Evolutionary conservation across 2,113 vertebrate genomes (phyloP).

Genomic region (Columba janthina): DNA sequence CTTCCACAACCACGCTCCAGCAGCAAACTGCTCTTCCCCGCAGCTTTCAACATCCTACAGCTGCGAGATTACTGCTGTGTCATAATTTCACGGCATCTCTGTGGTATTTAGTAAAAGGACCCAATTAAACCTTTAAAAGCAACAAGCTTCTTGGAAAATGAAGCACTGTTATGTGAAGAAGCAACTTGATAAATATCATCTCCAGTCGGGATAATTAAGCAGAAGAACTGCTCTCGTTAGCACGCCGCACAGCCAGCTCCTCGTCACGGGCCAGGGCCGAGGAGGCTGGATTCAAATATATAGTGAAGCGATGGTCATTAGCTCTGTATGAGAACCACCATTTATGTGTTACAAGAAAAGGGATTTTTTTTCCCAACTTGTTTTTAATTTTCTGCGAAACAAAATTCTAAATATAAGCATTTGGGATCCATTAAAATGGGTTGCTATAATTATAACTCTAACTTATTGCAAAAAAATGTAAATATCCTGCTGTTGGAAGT

Average conservation of each 20-base stretch:
- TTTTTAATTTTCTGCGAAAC: conserved; percentile 45
- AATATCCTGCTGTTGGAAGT: neutral
- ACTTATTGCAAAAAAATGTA: neutral
- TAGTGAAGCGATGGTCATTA: neutral
- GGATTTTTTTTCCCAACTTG: neutral
- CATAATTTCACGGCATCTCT: neutral
- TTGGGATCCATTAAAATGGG: conserved; percentile 16
- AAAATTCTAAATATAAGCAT: conserved; percentile 14
- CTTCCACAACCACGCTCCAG: neutral
- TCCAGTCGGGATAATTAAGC: neutral
- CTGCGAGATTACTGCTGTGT: neutral
- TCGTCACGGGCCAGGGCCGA: neutral
- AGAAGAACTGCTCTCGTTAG: neutral
- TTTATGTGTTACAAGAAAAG: neutral
- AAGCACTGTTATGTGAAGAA: neutral
- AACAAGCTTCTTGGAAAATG: neutral
- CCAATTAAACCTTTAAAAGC: neutral
- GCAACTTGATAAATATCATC: neutral
- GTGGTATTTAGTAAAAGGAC: neutral
- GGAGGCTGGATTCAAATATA: neutral
- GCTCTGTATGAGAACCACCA: neutral
- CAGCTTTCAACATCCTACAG: neutral
- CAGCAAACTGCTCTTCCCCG: neutral
- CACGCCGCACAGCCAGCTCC: neutral
- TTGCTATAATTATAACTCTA: neutral